Base-by-base conservation (phyloP, 2,888 invertebrate genomes). In the Hydriomena furcata region DNA sequence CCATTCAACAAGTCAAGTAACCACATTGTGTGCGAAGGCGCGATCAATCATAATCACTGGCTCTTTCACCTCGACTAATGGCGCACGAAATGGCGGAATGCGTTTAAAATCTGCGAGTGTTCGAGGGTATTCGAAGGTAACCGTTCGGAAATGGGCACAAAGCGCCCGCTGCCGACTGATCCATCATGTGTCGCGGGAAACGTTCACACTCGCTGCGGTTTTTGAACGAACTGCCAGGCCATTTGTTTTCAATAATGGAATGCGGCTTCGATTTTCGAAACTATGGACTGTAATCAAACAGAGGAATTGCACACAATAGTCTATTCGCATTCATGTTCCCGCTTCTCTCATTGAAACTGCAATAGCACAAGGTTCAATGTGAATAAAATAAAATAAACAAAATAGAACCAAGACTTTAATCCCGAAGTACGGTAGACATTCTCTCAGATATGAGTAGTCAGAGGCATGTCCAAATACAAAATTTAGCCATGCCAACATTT, bases 1-100 rank as follows among this genome's bases (percentile, higher is more conserved):
- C 79, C 74, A 82, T 86, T 86, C 85, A 87, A 84, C 86, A 87
- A 88, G 87, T 87, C 82, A 77, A 75, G 71, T 63, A 61, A 68
- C 74, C 72, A 73, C 78, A 80, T 83, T 83, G 84, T 84, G 73
- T 68, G 73, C 69, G 64, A 63, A 58, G 56, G 60, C 65, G 60
- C 82, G 74, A 91, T 91, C 89, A 86, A 90, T 91, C 90, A 91
- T 88, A 91, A 89, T 89, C 85, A 88, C 76, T 63, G 84, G 76
- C 79, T 84, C 86, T 88, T 90, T 89, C 87, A 87, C 84, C 76
- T 84, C 81, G 78, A 76, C 86, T 88, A 91, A 91, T 91, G 90
- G 87, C 69, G 78, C 90, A 84, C 87, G 73, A 88, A 89, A 90
- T 85, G 82, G 79, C 62, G 78, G 81, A 77, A 80, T 87, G 82